phyloP scores from a whole-genome alignment of 1,140 invertebrate species.

The Eulimnadia texana region DNA sequence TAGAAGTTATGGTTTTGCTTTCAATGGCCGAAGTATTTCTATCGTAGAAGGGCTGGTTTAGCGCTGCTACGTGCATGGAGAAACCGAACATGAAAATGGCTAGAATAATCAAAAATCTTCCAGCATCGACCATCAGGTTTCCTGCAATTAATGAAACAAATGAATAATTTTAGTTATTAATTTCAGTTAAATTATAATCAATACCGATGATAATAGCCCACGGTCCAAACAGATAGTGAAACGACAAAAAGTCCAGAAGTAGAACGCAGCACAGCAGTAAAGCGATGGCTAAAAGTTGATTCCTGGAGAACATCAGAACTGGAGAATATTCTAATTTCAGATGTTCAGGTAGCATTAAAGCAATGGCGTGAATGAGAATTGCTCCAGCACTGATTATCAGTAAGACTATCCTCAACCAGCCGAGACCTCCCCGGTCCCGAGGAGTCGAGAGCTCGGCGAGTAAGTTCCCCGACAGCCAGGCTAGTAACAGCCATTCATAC shows the following conservation, averaged over 20 bases:
- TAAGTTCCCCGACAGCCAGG: conserved; percentile 89
- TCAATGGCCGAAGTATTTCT: conserved; percentile 18
- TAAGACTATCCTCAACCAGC: conserved; percentile 49
- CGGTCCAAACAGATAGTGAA: conserved; percentile 96
- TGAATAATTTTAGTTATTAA: neutral
- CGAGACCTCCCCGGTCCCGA: conserved; percentile 82
- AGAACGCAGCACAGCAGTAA: conserved; percentile 92
- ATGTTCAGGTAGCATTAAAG: conserved; percentile 48
- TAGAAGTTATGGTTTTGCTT: conserved; percentile 21
- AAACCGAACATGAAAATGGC: conserved; percentile 97
- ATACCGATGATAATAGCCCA: conserved; percentile 63
- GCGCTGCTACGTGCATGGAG: conserved; percentile 88
- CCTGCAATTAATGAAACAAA: conserved; percentile 1
- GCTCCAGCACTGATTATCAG: conserved; percentile 25
- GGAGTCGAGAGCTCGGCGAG: conserved; percentile 94
- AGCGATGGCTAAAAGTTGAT: conserved; percentile 89
- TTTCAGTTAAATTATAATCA: conserved; percentile 11
- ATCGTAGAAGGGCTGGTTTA: conserved; percentile 71
- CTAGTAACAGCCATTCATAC: conserved; percentile 91
- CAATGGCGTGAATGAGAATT: conserved; percentile 75
- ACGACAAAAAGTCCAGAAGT: conserved; percentile 90
- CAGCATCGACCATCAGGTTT: conserved; percentile 33
- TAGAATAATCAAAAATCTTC: conserved; percentile 90
- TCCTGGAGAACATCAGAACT: conserved; percentile 75
- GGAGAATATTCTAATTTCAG: conserved; percentile 50